Evolutionary conservation across 2,888 invertebrate genomes (phyloP), one percentile per base, ranked within the genome.

Genomic region (Plemyria rubiginata): DNA sequence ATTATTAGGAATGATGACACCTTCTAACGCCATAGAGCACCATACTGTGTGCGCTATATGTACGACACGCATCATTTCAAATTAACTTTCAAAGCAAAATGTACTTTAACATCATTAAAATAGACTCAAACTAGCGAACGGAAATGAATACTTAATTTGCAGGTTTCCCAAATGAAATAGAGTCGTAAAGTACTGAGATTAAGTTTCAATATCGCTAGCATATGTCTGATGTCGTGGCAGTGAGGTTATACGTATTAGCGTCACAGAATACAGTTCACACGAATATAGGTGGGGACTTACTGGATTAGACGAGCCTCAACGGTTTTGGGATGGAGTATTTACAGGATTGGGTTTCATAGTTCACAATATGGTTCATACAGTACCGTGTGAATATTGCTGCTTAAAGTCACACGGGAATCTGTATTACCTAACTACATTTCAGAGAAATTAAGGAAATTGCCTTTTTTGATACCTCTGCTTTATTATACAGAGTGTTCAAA

Each of bases 1-100:
- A 77, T 80, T 75, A 81, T 73, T 74, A 70, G 67, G 57, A 70
- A 74, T 77, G 69, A 73, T 76, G 77, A 76, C 80, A 76, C 80
- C 78, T 77, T 61, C 68, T 64, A 60, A 46, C 56, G 70, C 51
- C 55, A 46, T 38, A 52, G 61, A 51, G 4, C 53, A 22, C 9
- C 16, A 12, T 8, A 48, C 22, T 28, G 28, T 16, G 45, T 6
- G 45, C 16, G 15, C 16, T 45, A 11, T 11, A 7, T 22, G 1
- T 22, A 36, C 4, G 13, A 45, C 6, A 4, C 29, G 38, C 22
- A 22, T 32, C 49, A 41, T 43, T 50, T 15, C 12, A 15, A 50
- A 56, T 22, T 29, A 15, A 0, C 13, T 41, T 8, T 8, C 32
- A 50, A 4, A 4, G 15, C 29, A 32, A 50, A 49, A 11, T 50